Evolutionary conservation across 2,797 vertebrate genomes (phyloP), one percentile per base, ranked within the genome.

Genomic region (Acropternis orthonyx): DNA sequence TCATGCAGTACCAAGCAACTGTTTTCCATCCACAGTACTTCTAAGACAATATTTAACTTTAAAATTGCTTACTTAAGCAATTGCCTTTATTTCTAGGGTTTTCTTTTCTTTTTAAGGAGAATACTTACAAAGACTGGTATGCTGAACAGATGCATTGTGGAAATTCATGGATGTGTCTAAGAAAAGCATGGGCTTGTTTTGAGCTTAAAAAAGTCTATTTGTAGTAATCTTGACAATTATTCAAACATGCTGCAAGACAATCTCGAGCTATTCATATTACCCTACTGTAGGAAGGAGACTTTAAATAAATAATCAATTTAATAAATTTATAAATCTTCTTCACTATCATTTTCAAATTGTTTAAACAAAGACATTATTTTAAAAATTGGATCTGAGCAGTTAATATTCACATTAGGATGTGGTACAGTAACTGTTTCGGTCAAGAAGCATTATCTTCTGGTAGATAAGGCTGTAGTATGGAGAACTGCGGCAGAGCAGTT

Each of bases 11-110:
- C 80, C 61, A 71, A 80, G 86, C 34, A 92, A 95, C 86, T 76
- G 67, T 82, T 95, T 94, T 95, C 92, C 91, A 94, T 83, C 68
- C 39, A 66, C 68, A 61, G 26, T 41, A 46, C 44, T 85, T 89
- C 78, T 88, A 85, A 89, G 73, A 88, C 68, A 83, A 79, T 61
- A 91, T 84, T 93, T 86, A 80, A 80, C 66, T 88, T 92, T 28
- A 27, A 83, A 93, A 85, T 66, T 77, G 68, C 92, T 94, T 77
- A 80, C 58, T 75, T 65, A 89, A 91, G 87, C 78, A 88, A 75
- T 62, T 88, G 22, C 18, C n/a, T 91, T 71, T 76, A 79, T 92
- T 96, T 90, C 74, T 73, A 86, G 44, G 20, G 26, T 55, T 92
- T 88, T 91, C 52, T 74, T 63, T 85, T 76, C 6, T 88, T 82